These are phyloP conservation scores for Drosophila sordidula DNA, from an alignment of 2,888 invertebrate genomes.

Conservation along the genomic window DNA sequence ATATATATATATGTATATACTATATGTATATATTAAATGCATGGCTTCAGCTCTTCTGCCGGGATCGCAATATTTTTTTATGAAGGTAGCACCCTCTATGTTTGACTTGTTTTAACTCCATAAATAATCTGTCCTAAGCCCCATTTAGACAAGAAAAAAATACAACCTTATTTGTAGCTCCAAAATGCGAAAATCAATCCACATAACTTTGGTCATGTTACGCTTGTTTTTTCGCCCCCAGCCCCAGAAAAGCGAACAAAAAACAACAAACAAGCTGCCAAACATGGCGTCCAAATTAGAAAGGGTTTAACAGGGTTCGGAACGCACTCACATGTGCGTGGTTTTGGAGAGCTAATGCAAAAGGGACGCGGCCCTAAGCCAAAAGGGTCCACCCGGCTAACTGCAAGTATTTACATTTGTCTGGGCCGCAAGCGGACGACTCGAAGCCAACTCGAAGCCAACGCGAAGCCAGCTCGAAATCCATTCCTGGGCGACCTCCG, in stretches of 20 bases:
- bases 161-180: conserved; percentile 56
- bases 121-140: conserved; percentile 36
- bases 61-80: conserved; percentile 2
- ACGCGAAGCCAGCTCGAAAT: conserved; percentile 28
- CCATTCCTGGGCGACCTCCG: conserved; percentile 24
- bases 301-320: conserved; percentile 21
- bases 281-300: conserved; percentile 53
- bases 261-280: conserved; percentile 33
- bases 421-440: conserved; percentile 21
- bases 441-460: background rate
- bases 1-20: too few species aligned
- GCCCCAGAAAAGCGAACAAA: conserved; percentile 21
- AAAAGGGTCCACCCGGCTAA: conserved; percentile 61
- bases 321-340: conserved; percentile 13
- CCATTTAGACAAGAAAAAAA: conserved; percentile 9
- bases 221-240: conserved; percentile 21
- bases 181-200: conserved; percentile 65
- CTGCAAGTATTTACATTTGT: conserved; percentile 66
- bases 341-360: conserved; percentile 54
- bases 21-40: background rate
- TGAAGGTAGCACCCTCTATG: background rate
- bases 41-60: background rate
- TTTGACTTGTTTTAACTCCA: conserved; percentile 12
- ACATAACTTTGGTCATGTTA: conserved; percentile 49
- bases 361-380: conserved; percentile 65